Evolutionary conservation across 1,140 invertebrate species (phyloP).

Genomic region (Drosophila varians): DNA sequence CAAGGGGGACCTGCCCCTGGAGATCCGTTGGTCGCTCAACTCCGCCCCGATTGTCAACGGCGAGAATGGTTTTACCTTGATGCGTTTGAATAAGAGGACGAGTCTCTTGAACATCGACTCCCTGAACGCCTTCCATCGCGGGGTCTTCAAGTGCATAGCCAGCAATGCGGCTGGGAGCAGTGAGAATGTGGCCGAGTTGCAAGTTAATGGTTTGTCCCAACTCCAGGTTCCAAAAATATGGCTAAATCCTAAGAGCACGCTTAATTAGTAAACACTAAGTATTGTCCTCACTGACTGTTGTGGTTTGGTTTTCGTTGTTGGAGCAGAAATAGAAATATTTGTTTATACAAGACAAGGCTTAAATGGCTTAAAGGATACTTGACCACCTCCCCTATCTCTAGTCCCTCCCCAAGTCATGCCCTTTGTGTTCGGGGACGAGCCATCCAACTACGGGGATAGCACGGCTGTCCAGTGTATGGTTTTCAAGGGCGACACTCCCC

Average conservation of each 20-base stretch:
- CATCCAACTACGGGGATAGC: conserved; percentile 88
- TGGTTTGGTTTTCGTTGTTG: conserved; percentile 49
- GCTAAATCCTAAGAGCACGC: conserved; percentile 42
- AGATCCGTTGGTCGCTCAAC: conserved; percentile 84
- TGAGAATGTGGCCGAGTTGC: conserved; percentile 84
- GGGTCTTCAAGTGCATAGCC: conserved; percentile 85
- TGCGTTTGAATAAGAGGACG: conserved; percentile 66
- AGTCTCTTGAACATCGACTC: conserved; percentile 80
- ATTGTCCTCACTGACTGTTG: conserved; percentile 38
- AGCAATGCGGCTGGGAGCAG: conserved; percentile 85
- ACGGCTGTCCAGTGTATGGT: conserved; percentile 88
- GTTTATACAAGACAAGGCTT: background rate
- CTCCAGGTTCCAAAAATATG: conserved; percentile 4
- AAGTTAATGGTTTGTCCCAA: conserved; percentile 85
- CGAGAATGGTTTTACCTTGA: conserved; percentile 68
- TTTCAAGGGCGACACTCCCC: conserved; percentile 89
- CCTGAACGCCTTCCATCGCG: conserved; percentile 84
- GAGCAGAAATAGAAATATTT: conserved; percentile 19
- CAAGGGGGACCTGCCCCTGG: conserved; percentile 85
- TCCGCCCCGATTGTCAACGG: conserved; percentile 69
- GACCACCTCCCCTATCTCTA: conserved; percentile 20
- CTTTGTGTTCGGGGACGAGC: conserved; percentile 89
- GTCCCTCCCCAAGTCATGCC: conserved; percentile 88
- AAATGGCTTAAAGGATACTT: background rate
- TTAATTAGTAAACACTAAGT: conserved; percentile 30